Base-by-base conservation (phyloP, 53 echinoderm and acorn worm species). In the Crossaster papposus region DNA sequence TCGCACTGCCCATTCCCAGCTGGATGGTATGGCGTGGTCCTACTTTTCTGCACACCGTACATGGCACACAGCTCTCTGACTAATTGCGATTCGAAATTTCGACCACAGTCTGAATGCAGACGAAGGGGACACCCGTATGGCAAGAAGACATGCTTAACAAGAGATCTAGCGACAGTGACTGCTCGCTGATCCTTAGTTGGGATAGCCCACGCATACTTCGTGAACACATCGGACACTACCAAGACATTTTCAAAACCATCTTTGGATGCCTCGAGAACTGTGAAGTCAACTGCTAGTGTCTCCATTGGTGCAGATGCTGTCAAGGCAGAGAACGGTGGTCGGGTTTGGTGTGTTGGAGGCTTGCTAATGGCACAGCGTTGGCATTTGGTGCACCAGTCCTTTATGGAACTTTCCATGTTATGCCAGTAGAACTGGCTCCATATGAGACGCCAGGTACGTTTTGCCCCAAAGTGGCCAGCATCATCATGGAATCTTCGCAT, bases 51-150 rank as follows among this genome's bases (percentile, higher is more conserved):
- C 0, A 89, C 70, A 0, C 74, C 90, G 58, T 87, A 91, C 44
- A 87, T 30, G 2, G 87, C 35, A 54, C 91, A 91, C 28, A 91
- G 81, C 33, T 87, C 80, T n/a, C 3, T 22, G 0, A 91, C 51
- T 5, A 90, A 0, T 14, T 54, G 32, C 1, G 80, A 65, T 36
- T 91, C 88, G 54, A 91, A 91, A 38, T 80, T 79, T 11, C 73
- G 24, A 0, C 91, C 91, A 51, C 87, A 70, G 30, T 91, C 91
- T 0, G 85, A 85, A 34, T 91, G 91, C 1, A 91, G 65, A 2
- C 86, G 65, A 7, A 77, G 64, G 5, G 91, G 91, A 24, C 85
- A 85, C 0, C 91, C 91, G 52, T 68, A 83, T 8, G 82, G 82
- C 14, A 74, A 35, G 23, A 90, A 83, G 11, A 82, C 82, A 55